Evolutionary conservation across 2,113 vertebrate species (phyloP), one percentile per base, ranked within the genome.

Genomic region (Odontesthes bonariensis): DNA sequence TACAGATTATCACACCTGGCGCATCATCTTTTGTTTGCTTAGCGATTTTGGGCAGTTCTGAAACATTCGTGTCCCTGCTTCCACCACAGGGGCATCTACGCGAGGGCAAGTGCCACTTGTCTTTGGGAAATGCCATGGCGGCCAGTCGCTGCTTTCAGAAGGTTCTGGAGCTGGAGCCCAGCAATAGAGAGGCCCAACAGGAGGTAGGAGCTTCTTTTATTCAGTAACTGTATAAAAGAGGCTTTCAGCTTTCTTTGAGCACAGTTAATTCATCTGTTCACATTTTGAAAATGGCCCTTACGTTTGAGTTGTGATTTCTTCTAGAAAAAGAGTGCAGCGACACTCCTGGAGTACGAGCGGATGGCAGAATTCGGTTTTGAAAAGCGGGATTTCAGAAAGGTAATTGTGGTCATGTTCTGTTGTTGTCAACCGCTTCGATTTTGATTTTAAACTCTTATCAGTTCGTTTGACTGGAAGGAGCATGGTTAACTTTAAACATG

Each of bases 311-410:
- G 69, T 82, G 64, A 72, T 75, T 6, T 27, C 0, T 91, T 94
- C 17, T 80, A 98, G 97, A 92, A 96, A 79, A 97, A 96, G 90
- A 97, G 95, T 2, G 95, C 97, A 27, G 86, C 83, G 19, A 93
- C 96, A 3, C 92, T 99, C 33, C 87, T 98, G 62, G 96, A 99
- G 69, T 97, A 95, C 32, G 96, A 99, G 75, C 95, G 93, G 81
- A 96, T 97, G 91, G 97, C 96, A 17, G 96, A 97, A 66, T 92
- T 85, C 56, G 96, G 96, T 90, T 99, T 97, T 86, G 96, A 96
- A 65, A 98, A 98, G 84, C 93, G 96, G 47, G 97, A 99, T 93
- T 99, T 98, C 92, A 94, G 97, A 90, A 99, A 97, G 96, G 97
- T 98, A 38, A 38, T 38, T 10, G 27, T 38, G 35, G 5, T 2